Evolutionary conservation across 2,888 invertebrate species (phyloP).

Genomic region (Sesia apiformis): DNA sequence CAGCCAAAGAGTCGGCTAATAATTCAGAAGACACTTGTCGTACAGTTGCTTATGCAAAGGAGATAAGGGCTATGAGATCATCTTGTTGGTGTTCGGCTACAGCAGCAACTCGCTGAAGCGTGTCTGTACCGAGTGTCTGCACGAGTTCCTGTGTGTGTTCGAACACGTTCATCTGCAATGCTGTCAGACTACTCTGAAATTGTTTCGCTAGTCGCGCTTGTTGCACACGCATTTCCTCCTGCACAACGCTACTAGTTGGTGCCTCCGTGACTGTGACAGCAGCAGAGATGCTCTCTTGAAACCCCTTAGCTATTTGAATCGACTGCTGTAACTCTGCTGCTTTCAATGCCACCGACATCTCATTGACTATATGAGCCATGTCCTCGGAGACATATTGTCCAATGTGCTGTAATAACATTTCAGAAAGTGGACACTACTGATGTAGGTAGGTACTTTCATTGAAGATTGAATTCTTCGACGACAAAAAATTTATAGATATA

Average conservation of each 20-base stretch:
- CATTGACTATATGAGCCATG: background rate
- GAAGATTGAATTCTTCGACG: no score
- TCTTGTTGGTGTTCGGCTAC: background rate
- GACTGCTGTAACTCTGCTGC: background rate
- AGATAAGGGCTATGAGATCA: background rate
- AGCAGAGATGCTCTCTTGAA: background rate
- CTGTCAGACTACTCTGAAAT: background rate
- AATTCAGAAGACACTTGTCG: background rate
- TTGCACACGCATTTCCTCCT: background rate
- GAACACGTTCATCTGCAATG: background rate
- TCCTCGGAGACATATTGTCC: background rate
- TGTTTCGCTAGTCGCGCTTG: background rate
- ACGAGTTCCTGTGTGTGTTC: background rate
- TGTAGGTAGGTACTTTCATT: no score
- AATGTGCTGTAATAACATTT: background rate
- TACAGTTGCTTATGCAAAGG: background rate
- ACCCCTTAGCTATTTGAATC: background rate
- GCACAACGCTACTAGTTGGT: no score
- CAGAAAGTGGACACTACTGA: background rate
- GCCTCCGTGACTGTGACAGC: conserved; percentile 1
- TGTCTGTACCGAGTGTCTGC: background rate
- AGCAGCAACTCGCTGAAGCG: background rate
- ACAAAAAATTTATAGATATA: no score
- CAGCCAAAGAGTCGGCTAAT: no score
- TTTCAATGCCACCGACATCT: background rate